Percentiles rank a stretch among this genome's conserved stretches.
Evolutionary conservation across 2,113 vertebrate genomes (phyloP).

Genomic region (Phyllostomus hastatus): DNA sequence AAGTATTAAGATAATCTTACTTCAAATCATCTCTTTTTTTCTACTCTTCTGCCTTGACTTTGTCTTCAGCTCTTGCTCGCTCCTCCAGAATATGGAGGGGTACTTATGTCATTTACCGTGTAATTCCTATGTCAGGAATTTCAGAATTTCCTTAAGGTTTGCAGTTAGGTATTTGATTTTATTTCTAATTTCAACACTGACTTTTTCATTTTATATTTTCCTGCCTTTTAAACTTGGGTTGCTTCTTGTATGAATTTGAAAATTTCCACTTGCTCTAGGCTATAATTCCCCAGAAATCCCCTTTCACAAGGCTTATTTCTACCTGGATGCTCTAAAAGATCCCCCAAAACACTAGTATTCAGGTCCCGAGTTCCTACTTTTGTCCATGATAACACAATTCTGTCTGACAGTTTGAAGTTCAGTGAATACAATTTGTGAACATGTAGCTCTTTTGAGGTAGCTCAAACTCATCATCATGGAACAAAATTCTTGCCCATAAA

Average conservation of each 20-base stretch:
- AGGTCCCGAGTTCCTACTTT: neutral
- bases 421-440: neutral
- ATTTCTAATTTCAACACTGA: neutral
- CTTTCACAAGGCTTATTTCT: neutral
- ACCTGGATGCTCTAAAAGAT: neutral
- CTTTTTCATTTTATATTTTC: neutral
- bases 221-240: neutral
- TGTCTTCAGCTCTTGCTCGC: neutral
- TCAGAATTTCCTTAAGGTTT: neutral
- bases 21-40: neutral
- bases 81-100: neutral
- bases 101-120: neutral
- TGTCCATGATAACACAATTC: neutral
- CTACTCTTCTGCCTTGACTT: neutral
- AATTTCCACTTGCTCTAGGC: neutral
- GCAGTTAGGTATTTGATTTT: neutral
- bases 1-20: neutral
- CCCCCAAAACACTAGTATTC: neutral
- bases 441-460: neutral
- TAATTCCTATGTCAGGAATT: neutral
- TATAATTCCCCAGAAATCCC: neutral
- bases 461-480: neutral
- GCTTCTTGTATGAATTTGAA: neutral
- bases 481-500: neutral
- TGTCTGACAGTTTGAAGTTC: neutral